phyloP scores from a whole-genome alignment of 2,888 invertebrate species.

The Junonia oenone region DNA sequence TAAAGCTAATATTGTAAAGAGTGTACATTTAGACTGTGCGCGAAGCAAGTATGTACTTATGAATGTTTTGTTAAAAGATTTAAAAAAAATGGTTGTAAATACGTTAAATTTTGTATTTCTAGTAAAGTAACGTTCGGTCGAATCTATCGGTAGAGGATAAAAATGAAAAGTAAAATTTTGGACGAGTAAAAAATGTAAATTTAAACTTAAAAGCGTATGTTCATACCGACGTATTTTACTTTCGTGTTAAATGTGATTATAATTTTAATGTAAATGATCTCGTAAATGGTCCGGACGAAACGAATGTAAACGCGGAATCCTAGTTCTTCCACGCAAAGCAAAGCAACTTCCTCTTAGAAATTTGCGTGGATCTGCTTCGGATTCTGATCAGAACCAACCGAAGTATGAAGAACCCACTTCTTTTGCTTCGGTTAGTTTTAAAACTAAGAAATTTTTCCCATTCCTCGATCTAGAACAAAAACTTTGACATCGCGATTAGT shows the following conservation, averaged over 20 bases:
- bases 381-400: slow-evolving; percentile 50
- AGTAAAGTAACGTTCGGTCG: slow-evolving; percentile 74
- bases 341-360: slow-evolving; percentile 76
- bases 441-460: slow-evolving; percentile 11
- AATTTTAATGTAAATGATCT: slow-evolving; percentile 36
- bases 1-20: slow-evolving; percentile 55
- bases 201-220: slow-evolving; percentile 40
- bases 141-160: slow-evolving; percentile 60
- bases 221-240: slow-evolving; percentile 48
- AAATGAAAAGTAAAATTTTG: slow-evolving; percentile 47
- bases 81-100: slow-evolving; percentile 78
- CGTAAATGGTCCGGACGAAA: slow-evolving; percentile 35
- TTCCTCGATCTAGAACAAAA: slow-evolving; percentile 31
- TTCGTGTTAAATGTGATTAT: slow-evolving; percentile 29
- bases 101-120: slow-evolving; percentile 80
- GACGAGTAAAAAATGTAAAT: slow-evolving; percentile 50
- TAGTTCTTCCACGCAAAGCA: slow-evolving; percentile 64
- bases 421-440: slow-evolving; percentile 31
- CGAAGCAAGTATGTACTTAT: slow-evolving; percentile 74
- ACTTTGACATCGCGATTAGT: slow-evolving; percentile 53
- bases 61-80: slow-evolving; percentile 68
- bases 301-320: slow-evolving; percentile 48
- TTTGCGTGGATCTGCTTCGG: slow-evolving; percentile 69
- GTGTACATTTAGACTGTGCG: slow-evolving; percentile 73
- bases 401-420: slow-evolving; percentile 31